Conservation (phyloP, 2,113 vertebrate genomes). For the Phylloscopus trochilus region DNA sequence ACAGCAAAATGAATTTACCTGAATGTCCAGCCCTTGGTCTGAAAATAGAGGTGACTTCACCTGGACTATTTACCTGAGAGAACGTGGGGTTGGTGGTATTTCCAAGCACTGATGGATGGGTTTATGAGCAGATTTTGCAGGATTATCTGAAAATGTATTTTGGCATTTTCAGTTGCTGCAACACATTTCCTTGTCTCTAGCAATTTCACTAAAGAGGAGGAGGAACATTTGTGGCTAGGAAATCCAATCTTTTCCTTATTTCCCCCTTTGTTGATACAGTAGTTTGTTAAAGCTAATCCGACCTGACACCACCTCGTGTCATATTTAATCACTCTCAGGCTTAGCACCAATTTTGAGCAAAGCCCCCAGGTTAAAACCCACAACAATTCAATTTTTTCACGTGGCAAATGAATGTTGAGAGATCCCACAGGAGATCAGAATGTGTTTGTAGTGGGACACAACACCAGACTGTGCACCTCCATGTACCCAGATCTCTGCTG, state of each 20-base stretch:
- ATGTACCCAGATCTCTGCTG: background rate
- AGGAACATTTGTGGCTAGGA: background rate
- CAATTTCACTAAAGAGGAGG: background rate
- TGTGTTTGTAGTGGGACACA: background rate
- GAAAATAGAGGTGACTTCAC: background rate
- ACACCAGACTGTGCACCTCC: background rate
- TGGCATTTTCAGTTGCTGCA: background rate
- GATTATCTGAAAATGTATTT: background rate
- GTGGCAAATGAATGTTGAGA: background rate
- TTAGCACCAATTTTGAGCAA: background rate
- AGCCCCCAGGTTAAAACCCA: background rate
- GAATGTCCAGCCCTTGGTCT: background rate
- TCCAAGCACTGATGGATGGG: background rate
- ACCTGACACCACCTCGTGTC: background rate
- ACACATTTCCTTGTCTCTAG: background rate
- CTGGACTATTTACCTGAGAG: background rate
- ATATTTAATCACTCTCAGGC: background rate
- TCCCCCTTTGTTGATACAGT: background rate
- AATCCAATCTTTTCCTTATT: background rate
- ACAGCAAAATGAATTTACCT: background rate
- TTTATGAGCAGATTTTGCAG: background rate
- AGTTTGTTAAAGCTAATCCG: background rate
- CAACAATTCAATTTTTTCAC: background rate
- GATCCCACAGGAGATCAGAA: background rate
- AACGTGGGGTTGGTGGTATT: background rate